phyloP scores from a whole-genome alignment of 2,797 vertebrate genomes.

The Leptatherina wallacei region DNA sequence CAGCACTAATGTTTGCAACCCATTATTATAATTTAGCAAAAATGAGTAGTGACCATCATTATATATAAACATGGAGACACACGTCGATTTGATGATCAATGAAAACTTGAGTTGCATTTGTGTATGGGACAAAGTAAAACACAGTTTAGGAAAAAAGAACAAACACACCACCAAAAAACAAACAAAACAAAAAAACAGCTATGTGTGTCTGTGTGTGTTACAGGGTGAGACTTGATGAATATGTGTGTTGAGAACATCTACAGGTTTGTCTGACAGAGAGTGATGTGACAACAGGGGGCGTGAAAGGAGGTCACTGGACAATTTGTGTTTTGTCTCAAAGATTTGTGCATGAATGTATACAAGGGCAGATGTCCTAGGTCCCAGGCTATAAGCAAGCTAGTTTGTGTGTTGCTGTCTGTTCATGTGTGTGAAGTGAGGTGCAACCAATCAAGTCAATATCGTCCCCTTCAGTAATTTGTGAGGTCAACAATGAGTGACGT shows the following conservation, averaged over 20 bases:
- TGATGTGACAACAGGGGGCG: constrained; percentile 34
- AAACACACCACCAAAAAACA: not conserved
- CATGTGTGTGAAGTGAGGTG: constrained; percentile 65
- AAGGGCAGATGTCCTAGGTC: constrained; percentile 68
- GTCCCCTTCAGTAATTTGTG: constrained; percentile 56
- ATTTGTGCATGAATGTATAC: constrained; percentile 12
- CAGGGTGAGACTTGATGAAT: constrained; percentile 51
- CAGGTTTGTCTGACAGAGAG: constrained; percentile 66
- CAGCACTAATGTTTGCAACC: not conserved
- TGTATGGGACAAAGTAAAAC: too few species aligned
- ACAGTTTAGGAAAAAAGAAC: not conserved
- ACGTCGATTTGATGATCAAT: not conserved
- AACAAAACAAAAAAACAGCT: too few species aligned
- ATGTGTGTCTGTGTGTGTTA: constrained; percentile 12
- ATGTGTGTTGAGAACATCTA: constrained; percentile 64
- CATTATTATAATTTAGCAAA: too few species aligned
- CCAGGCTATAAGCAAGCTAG: constrained; percentile 53
- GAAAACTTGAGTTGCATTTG: too few species aligned
- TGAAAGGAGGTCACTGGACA: constrained; percentile 73
- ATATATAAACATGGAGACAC: not conserved
- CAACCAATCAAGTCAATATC: constrained; percentile 70
- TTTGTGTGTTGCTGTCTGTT: constrained; percentile 54
- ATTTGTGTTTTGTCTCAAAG: constrained; percentile 55
- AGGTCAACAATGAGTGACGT: constrained; percentile 20
- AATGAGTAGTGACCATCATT: too few species aligned